Evolutionary conservation across 2,113 vertebrate species (phyloP), one percentile per base, ranked within the genome.

Genomic region (Columba janthina): DNA sequence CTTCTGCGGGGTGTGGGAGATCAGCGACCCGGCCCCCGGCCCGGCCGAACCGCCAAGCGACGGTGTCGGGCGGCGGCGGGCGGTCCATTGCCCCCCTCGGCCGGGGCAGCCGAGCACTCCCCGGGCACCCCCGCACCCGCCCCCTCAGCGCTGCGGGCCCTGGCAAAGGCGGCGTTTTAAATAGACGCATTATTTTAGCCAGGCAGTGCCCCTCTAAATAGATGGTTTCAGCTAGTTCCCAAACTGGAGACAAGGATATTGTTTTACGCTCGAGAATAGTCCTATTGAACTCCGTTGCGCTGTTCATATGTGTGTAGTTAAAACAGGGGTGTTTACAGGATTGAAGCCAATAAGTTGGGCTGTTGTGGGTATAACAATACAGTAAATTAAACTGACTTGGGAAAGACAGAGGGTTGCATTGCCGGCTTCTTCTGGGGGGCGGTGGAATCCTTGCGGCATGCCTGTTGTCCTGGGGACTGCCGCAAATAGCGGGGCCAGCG

Each of bases 241-340:
- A 44, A 94, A 78, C 65, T 84, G 80, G 89, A 92, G 83, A 90
- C 89, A 92, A 90, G 84, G 93, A 71, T 95, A 94, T 96, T 97
- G 72, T 48, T 93, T 96, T 87, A 95, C 95, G 29, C 42, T 89
- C 81, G 48, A 95, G 89, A 95, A 92, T 90, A 78, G 91, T 40
- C 80, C 84, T 51, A 16, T 81, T 91, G 95, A 94, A 67, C 76
- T 75, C 57, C 8, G 67, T 20, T 32, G 61, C 12, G 2, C 67
- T 16, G 46, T 87, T 65, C 60, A 6, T 53, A 21, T 44, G 66
- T 29, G 60, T 85, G 61, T 26, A 12, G 76, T 77, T n/a, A 19
- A 42, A 46, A 82, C 53, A 50, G 13, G 86, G 56, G 86, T 26
- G 72, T 57, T 42, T 11, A 61, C 66, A 38, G 77, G 82, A 50